Evolutionary conservation across 2,113 vertebrate species (phyloP).

Genomic region (Chaetura pelagica): DNA sequence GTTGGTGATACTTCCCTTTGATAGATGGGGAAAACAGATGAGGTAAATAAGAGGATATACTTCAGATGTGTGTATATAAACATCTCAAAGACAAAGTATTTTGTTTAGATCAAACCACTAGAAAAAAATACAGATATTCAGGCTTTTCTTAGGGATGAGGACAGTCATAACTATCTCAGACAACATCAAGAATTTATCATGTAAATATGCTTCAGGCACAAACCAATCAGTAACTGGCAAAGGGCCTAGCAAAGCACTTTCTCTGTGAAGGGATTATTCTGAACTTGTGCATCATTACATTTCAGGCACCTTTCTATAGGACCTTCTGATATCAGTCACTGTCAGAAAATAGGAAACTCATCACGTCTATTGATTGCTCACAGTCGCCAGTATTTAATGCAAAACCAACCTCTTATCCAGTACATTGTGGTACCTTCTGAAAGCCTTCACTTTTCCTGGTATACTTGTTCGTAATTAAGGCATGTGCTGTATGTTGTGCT

Average conservation of each 20-base stretch:
- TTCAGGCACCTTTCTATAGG: background rate
- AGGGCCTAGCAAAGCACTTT: background rate
- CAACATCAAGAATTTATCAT: conserved; percentile 40
- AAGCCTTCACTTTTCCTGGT: background rate
- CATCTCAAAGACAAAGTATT: background rate
- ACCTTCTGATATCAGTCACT: background rate
- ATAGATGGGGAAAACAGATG: background rate
- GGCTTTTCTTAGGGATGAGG: background rate
- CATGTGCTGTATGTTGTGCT: fast-evolving
- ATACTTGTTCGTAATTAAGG: background rate
- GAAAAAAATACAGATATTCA: background rate
- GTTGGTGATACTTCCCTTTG: background rate
- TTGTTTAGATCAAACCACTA: background rate
- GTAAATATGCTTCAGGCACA: background rate
- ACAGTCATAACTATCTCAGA: background rate
- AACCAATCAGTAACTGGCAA: conserved; percentile 21
- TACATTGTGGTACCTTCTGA: background rate
- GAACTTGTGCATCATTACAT: background rate
- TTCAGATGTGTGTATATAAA: background rate
- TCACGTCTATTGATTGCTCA: background rate
- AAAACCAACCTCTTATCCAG: background rate
- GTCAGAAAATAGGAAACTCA: background rate
- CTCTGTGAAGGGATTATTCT: background rate
- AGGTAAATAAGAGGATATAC: background rate
- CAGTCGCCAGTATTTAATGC: background rate